Evolutionary conservation across 2,113 vertebrate genomes (phyloP), one percentile per base, ranked within the genome.

Genomic region (Phoenicopterus ruber): DNA sequence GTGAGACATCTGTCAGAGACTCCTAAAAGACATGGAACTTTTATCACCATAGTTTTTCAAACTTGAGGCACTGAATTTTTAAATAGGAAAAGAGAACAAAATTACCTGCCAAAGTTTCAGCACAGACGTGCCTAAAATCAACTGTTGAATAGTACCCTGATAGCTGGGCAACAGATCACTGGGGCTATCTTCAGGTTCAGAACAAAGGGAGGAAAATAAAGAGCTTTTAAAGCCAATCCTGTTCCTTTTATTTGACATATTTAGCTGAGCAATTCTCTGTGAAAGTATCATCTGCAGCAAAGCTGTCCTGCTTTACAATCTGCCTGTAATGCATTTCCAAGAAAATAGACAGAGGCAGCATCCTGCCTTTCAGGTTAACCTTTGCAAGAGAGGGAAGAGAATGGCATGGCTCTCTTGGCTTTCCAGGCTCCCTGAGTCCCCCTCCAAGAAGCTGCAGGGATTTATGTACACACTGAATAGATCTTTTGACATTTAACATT

Each of bases 151-250:
- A 63, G 91, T 6, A 21, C 66, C 72, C 59, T 94, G 61, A 95
- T 54, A 72, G 31, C 77, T 14, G 47, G 28, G 85, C 72, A 84
- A 17, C n/a, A 49, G 31, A 46, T 66, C 65, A 17, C 70, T 9
- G 2, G n/a, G 14, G 42, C 74, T 82, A 47, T n/a, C 84, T 89
- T 74, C 81, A 50, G 65, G 40, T 69, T 74, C n/a, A 47, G 84
- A 90, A 93, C 85, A 97, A 95, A 95, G 82, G 61, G 28, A 95
- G 42, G 54, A 52, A 86, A 86, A 91, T 73, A 69, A 79, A 85
- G 86, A 89, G 84, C 86, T 95, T 86, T 96, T 83, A 92, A 63
- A 10, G 70, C 46, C 83, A 89, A 65, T 84, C 31, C 15, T 32
- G 9, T 63, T 92, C 77, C 77, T 96, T 94, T 91, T 79, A 61